Percentiles rank a stretch among this genome's conserved stretches.
Conservation (phyloP, 1,140 invertebrate species). For the Anoplophora glabripennis region DNA sequence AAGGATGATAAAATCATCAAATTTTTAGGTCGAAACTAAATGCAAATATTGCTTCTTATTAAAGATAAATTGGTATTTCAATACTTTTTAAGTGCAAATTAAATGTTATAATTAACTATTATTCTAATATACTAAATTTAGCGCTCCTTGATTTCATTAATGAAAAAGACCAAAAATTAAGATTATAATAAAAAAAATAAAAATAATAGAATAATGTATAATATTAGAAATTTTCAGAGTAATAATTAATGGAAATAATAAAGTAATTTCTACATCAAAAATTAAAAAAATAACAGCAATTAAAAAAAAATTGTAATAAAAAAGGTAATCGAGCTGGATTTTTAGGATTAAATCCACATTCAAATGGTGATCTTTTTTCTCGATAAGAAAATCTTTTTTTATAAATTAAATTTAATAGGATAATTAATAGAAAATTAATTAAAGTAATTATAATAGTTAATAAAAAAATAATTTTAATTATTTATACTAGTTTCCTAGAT, state of each 20-base stretch:
- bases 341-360: conserved; percentile 63
- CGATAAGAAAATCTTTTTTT: conserved; percentile 51
- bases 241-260: conserved; percentile 55
- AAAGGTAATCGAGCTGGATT: conserved; percentile 55
- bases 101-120: conserved; percentile 63
- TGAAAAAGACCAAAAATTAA: too few species aligned
- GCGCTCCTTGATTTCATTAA: conserved; percentile 58
- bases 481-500: too few species aligned
- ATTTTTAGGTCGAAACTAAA: conserved; percentile 60
- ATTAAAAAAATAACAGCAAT: too few species aligned
- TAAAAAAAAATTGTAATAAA: conserved; percentile 61
- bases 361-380: conserved; percentile 60
- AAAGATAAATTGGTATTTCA: too few species aligned
- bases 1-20: conserved; percentile 51
- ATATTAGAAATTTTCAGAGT: conserved; percentile 44
- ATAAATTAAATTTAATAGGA: too few species aligned
- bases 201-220: too few species aligned
- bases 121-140: conserved; percentile 58
- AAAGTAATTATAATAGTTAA: too few species aligned
- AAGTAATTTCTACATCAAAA: conserved; percentile 63
- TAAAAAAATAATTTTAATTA: too few species aligned
- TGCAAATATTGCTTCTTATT: too few species aligned
- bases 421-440: too few species aligned
- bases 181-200: too few species aligned
- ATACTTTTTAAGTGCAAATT: conserved; percentile 61